phyloP scores from a whole-genome alignment of 2,888 invertebrate genomes.

The Pilophorus perplexus region DNA sequence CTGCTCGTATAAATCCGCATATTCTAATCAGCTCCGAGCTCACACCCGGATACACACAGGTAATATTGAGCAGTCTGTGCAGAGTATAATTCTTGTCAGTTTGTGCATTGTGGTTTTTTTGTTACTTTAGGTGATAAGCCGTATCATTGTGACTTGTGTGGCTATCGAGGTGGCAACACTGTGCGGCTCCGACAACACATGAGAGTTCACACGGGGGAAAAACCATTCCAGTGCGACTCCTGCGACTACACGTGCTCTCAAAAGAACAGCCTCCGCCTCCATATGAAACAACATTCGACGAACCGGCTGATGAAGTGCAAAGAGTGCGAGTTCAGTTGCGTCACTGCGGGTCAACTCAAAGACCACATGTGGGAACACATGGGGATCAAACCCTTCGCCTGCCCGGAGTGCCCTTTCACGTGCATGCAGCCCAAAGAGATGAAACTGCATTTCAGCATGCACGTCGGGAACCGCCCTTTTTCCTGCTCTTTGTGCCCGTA shows the following conservation, averaged over 20 bases:
- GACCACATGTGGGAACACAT: conserved; percentile 28
- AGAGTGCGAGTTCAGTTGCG: conserved; percentile 17
- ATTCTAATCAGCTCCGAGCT: conserved; percentile 18
- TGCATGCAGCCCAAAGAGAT: conserved; percentile 13
- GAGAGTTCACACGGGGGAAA: conserved; percentile 28
- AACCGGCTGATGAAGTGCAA: conserved; percentile 9
- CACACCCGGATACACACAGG: conserved; percentile 18
- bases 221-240: conserved; percentile 23
- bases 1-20: conserved; percentile 11
- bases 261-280: conserved; percentile 18
- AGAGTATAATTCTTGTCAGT: too few relatives aligned
- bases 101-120: too few relatives aligned
- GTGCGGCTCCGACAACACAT: conserved; percentile 29
- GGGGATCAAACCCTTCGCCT: conserved; percentile 21
- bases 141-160: conserved; percentile 15
- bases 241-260: conserved; percentile 23
- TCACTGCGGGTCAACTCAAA: conserved; percentile 12
- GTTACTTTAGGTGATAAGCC: too few relatives aligned
- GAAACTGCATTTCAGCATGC: conserved; percentile 13
- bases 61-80: too few relatives aligned
- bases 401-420: conserved; percentile 21
- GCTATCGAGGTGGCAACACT: conserved; percentile 12
- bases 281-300: conserved; percentile 12
- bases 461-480: conserved; percentile 17
- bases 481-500: conserved; percentile 21